Evolutionary conservation across 2,888 invertebrate species (phyloP), one percentile per base, ranked within the genome.

Genomic region (Caenorhabditis panamensis): DNA sequence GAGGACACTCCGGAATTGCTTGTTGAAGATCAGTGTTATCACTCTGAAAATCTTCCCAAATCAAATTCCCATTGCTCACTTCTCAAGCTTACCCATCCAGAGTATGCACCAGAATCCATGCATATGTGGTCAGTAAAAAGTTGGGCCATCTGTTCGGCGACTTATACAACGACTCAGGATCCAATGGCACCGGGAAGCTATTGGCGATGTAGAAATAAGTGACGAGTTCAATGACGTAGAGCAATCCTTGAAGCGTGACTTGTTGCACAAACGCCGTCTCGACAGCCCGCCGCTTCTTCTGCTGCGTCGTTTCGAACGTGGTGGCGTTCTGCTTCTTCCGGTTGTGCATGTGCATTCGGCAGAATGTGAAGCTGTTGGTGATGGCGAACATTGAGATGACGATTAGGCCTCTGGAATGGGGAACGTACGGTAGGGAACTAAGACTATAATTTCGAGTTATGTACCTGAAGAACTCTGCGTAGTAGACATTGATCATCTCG

Each of bases 231-330:
- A 77, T 63, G 28, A 84, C 84, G 49, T 84, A 86, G 18, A 84
- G 66, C 20, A 83, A 63, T 13, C 86, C 82, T 71, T 86, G 86
- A 1, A 84, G 64, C 0, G 83, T 84, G 11, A 85, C 85, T 77
- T 85, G 85, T 41, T 82, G 82, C 28, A 85, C 82, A n/a, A 85
- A 85, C 5, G 79, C 72, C 37, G 77, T 82, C 53, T 85, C 85
- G 36, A 85, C 82, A 16, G 58, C 76, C 37, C 85, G 36, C 44
- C 85, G 31, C 61, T 82, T 84, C 18, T 51, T 67, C 64, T 84
- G 84, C 24, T 84, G 84, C 0, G 69, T 72, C 2, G 84, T 82
- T 24, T 85, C 85, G 47, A 71, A 82, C n/a, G 61, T 64, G 16
- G 67, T 73, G 13, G 69, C 51, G 6, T 72, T 62, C 37, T 80